Percentiles rank a stretch among this genome's conserved stretches.
phyloP scores from a whole-genome alignment of 1,140 invertebrate genomes.

The Drosophila lacertosa region DNA sequence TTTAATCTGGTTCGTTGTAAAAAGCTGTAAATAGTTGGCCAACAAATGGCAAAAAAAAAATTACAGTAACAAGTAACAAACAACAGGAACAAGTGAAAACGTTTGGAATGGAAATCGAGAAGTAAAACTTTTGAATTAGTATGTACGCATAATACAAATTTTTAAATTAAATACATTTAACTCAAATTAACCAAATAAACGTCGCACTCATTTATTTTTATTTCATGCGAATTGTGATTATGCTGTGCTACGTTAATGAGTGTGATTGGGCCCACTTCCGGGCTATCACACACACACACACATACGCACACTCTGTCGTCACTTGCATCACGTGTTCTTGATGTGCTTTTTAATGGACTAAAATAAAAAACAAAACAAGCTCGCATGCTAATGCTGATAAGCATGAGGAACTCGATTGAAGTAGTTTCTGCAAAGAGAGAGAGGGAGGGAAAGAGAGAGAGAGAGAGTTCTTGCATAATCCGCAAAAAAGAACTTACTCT shows the following conservation, averaged over 20 bases:
- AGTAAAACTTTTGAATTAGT: too few relatives aligned
- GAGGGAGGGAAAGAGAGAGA: too few relatives aligned
- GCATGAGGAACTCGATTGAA: background rate
- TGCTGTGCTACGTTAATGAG: slow-evolving; percentile 10
- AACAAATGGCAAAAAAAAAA: slow-evolving; percentile 2
- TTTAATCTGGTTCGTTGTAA: too few relatives aligned
- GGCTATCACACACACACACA: slow-evolving; percentile 14
- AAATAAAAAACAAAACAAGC: background rate
- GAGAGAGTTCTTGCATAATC: slow-evolving; percentile 3
- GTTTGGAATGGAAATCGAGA: too few relatives aligned
- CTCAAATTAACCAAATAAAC: background rate
- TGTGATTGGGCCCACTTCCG: slow-evolving; percentile 19
- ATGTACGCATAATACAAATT: too few relatives aligned
- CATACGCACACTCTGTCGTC: slow-evolving; percentile 16
- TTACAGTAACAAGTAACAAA: too few relatives aligned
- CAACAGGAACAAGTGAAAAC: too few relatives aligned
- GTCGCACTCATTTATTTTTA: slow-evolving; percentile 8
- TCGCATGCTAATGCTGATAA: slow-evolving; percentile 12
- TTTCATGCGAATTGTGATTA: slow-evolving; percentile 12
- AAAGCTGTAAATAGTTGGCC: slow-evolving; percentile 4
- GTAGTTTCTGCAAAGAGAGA: too few relatives aligned
- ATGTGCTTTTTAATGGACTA: background rate
- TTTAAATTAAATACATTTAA: too few relatives aligned
- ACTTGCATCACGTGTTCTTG: slow-evolving; percentile 19
- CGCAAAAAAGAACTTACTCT: background rate